Evolutionary conservation across 2,797 vertebrate genomes (phyloP).

Genomic region (Premnoplex brunnescens): DNA sequence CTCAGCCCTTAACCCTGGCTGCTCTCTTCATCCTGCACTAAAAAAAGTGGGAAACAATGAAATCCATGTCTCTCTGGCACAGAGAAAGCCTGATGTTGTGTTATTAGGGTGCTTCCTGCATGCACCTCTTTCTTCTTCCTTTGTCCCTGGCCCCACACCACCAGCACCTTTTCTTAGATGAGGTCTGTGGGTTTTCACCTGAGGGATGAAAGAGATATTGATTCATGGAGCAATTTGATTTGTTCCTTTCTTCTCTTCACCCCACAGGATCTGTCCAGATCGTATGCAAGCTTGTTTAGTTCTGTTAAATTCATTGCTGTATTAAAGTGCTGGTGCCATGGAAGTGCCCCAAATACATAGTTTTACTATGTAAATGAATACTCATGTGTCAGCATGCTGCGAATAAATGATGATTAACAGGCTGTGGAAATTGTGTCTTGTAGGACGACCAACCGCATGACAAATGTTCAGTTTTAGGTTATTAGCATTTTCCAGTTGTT

Average conservation of each 20-base stretch:
- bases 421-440: background rate
- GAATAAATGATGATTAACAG: background rate
- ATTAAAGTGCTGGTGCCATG: background rate
- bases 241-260: background rate
- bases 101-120: background rate
- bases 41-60: background rate
- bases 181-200: background rate
- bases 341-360: background rate
- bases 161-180: background rate
- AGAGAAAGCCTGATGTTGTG: background rate
- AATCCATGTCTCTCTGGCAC: background rate
- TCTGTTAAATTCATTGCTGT: background rate
- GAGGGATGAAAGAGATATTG: background rate
- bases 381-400: accelerated
- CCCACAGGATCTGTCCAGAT: background rate
- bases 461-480: background rate
- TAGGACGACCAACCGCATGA: background rate
- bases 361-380: background rate
- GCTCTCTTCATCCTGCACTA: background rate
- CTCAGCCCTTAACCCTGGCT: background rate
- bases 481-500: background rate
- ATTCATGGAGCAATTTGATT: background rate
- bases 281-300: background rate
- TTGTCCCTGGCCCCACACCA: background rate
- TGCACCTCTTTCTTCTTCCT: background rate